Evolutionary conservation across 2,888 invertebrate genomes (phyloP).

Genomic region (Tuta absoluta): DNA sequence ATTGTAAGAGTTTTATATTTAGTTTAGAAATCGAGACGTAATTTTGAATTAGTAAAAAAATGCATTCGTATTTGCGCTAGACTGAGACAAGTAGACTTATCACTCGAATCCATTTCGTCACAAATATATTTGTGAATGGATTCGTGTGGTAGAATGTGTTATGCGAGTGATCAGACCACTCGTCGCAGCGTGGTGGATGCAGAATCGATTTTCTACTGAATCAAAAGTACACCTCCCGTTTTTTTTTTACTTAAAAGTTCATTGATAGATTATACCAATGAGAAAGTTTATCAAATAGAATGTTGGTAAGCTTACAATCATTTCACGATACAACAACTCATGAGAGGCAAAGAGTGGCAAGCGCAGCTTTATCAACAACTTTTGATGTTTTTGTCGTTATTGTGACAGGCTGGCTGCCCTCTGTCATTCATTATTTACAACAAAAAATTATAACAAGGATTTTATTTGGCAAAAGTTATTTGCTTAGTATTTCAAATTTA

Average conservation of each 20-base stretch:
- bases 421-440: constrained; percentile 32
- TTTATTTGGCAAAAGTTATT: background rate
- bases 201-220: too few species aligned
- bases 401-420: constrained; percentile 74
- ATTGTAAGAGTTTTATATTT: constrained; percentile 40
- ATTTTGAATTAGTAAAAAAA: too few species aligned
- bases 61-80: too few species aligned
- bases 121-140: too few species aligned
- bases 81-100: too few species aligned
- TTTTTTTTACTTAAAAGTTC: background rate
- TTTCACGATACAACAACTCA: constrained; percentile 46
- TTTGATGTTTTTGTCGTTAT: constrained; percentile 25
- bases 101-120: too few species aligned
- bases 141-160: too few species aligned
- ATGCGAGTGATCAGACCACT: too few species aligned
- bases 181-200: too few species aligned
- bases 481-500: background rate
- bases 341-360: constrained; percentile 58
- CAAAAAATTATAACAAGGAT: background rate
- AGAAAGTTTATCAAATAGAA: background rate
- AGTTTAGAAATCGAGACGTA: too few species aligned
- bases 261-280: too few species aligned
- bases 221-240: background rate
- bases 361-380: constrained; percentile 54
- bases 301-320: constrained; percentile 43